phyloP scores from a whole-genome alignment of 2,113 vertebrate genomes.

The Todiramphus saurophagus region DNA sequence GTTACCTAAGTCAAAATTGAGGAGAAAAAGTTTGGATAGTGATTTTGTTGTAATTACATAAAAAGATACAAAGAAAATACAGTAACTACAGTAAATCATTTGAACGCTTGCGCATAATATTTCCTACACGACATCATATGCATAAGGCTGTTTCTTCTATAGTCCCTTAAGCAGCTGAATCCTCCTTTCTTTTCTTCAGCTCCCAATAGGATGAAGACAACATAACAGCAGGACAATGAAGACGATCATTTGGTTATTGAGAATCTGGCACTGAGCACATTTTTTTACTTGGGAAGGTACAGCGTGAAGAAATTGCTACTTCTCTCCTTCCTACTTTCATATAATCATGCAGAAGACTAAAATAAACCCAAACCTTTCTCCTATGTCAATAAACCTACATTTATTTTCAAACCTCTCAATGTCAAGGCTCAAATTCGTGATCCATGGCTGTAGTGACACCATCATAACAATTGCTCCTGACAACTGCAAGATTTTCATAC shows the following conservation, averaged over 20 bases:
- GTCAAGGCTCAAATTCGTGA: neutral
- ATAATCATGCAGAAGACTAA: neutral
- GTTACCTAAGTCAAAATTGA: neutral
- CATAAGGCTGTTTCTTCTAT: neutral
- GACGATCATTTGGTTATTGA: constrained; percentile 32
- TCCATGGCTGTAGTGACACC: neutral
- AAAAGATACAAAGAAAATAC: neutral
- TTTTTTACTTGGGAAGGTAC: neutral
- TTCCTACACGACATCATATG: neutral
- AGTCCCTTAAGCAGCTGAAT: constrained; percentile 5
- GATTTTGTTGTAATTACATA: constrained; percentile 2
- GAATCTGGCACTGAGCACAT: neutral
- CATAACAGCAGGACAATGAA: constrained; percentile 26
- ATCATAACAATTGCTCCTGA: neutral
- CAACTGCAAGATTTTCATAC: neutral
- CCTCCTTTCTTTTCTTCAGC: constrained; percentile 63
- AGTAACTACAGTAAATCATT: neutral
- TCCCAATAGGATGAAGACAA: constrained; percentile 67
- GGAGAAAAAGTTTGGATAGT: neutral
- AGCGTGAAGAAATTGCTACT: neutral
- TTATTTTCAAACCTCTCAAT: neutral
- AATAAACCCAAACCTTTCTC: neutral
- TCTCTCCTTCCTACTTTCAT: neutral
- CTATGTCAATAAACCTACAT: neutral
- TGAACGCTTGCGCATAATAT: neutral